Percentiles rank a stretch among this genome's conserved stretches.
Evolutionary conservation across 2,797 vertebrate species (phyloP).

Genomic region (Eulemur mongoz): DNA sequence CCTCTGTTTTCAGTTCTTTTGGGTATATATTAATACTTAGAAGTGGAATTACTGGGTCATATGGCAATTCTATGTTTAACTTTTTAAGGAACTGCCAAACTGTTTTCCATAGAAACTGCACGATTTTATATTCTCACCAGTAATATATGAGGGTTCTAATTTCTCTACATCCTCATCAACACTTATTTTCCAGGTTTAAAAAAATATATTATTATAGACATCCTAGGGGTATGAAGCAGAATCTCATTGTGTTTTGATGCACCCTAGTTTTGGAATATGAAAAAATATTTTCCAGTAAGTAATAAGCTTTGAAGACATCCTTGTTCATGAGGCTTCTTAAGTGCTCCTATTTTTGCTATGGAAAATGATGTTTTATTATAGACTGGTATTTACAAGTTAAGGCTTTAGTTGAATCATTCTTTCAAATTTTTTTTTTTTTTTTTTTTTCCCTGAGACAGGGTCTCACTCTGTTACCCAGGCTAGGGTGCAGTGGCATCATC

Average conservation of each 20-base stretch:
- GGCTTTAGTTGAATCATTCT: neutral
- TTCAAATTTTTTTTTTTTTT: neutral
- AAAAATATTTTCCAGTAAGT: neutral
- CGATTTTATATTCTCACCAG: neutral
- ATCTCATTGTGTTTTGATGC: neutral
- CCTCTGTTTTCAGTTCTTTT: neutral
- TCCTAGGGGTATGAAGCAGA: neutral
- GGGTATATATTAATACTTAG: neutral
- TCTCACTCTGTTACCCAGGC: no score
- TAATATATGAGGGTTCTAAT: neutral
- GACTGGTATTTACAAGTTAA: slow-evolving; percentile 4
- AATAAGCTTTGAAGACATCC: slow-evolving; percentile 15
- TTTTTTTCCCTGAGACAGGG: neutral
- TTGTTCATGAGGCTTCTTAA: neutral
- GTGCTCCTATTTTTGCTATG: neutral
- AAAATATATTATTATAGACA: neutral
- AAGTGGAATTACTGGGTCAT: neutral
- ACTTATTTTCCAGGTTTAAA: neutral
- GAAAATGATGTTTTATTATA: neutral
- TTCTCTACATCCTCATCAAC: neutral
- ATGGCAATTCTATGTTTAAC: neutral
- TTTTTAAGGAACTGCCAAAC: neutral
- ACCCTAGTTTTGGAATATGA: neutral
- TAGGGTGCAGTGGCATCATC: neutral
- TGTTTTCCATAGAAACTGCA: neutral